phyloP scores from a whole-genome alignment of 2,113 vertebrate genomes.

The Marcusenius ussheri region DNA sequence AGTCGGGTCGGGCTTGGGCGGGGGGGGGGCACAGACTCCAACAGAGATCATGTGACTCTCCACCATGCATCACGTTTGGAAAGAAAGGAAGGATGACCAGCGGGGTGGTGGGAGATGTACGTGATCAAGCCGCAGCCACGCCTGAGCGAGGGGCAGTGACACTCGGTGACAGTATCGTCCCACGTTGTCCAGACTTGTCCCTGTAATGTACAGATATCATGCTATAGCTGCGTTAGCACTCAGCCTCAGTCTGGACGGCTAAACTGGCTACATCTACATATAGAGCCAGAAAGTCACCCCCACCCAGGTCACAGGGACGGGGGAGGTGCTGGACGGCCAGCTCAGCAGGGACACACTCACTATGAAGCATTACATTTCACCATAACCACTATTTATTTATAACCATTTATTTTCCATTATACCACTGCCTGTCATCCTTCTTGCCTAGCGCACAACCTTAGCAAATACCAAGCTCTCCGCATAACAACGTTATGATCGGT shows the following conservation, averaged over 20 bases:
- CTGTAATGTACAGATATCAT: background rate
- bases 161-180: background rate
- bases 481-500: background rate
- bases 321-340: background rate
- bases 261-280: background rate
- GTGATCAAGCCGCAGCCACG: too few relatives aligned
- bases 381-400: background rate
- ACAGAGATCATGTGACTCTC: background rate
- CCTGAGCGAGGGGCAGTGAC: background rate
- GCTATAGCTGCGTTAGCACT: background rate
- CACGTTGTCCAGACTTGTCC: background rate
- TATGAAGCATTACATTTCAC: background rate
- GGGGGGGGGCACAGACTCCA: background rate
- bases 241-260: background rate
- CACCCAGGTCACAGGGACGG: background rate
- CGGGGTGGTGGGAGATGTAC: background rate
- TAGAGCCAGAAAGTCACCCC: background rate
- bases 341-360: background rate
- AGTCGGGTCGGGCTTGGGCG: too few relatives aligned
- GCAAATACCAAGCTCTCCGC: background rate
- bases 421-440: background rate
- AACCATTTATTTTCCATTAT: background rate
- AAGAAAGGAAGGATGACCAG: background rate
- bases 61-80: background rate
- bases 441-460: background rate